phyloP scores from a whole-genome alignment of 2,888 invertebrate species.

The Brachypalpus laphriformis region DNA sequence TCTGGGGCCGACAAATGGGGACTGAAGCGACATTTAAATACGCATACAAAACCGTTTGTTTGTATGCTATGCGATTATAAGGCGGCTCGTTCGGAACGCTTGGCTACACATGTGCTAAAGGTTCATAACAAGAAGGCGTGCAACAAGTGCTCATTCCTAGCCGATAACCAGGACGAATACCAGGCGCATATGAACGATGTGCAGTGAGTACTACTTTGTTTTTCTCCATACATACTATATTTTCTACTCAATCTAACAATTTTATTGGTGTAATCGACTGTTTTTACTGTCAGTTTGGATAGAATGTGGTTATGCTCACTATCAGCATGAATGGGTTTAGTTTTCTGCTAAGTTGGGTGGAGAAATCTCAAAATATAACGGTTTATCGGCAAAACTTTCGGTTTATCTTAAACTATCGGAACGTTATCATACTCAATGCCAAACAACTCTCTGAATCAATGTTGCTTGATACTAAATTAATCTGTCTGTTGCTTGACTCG shows the following conservation, averaged over 20 bases:
- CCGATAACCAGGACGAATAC: slow-evolving; percentile 91
- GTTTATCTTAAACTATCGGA: too few species aligned
- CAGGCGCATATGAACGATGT: slow-evolving; percentile 90
- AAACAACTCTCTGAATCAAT: too few species aligned
- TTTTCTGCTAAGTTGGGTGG: background rate
- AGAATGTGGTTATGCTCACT: slow-evolving; percentile 37
- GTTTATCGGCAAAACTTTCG: background rate
- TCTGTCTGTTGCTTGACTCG: too few species aligned
- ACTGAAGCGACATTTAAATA: slow-evolving; percentile 94
- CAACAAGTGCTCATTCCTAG: slow-evolving; percentile 93
- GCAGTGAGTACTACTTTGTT: slow-evolving; percentile 85
- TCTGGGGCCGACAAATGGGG: slow-evolving; percentile 97
- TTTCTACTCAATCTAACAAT: slow-evolving; percentile 18
- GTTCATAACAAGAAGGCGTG: slow-evolving; percentile 96
- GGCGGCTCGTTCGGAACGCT: slow-evolving; percentile 94
- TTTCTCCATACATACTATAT: too few species aligned
- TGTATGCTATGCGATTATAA: slow-evolving; percentile 96
- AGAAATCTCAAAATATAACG: slow-evolving; percentile 24
- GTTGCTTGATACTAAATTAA: too few species aligned
- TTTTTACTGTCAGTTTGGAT: slow-evolving; percentile 38
- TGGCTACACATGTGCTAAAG: slow-evolving; percentile 94
- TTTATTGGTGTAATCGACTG: slow-evolving; percentile 39
- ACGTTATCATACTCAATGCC: too few species aligned
- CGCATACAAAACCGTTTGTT: slow-evolving; percentile 95
- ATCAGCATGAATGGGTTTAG: slow-evolving; percentile 46